Percentiles rank a stretch among this genome's conserved stretches.
Evolutionary conservation across 1,140 invertebrate genomes (phyloP).

Genomic region (Ceratitis capitata): DNA sequence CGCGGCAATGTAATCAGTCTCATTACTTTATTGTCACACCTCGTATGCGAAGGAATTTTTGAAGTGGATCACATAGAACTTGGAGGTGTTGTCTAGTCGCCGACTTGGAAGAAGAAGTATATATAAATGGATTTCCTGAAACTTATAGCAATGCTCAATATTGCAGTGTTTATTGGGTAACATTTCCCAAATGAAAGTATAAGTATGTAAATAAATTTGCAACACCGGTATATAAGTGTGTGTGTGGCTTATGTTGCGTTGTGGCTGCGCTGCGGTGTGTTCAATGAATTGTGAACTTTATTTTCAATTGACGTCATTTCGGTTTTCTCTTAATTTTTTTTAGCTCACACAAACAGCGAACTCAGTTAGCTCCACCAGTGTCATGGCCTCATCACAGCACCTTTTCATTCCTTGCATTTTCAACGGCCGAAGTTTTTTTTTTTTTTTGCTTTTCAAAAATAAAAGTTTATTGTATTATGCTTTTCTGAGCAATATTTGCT

Average conservation of each 20-base stretch:
- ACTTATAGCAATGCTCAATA: too few relatives aligned
- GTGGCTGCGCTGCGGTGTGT: conserved; percentile 36
- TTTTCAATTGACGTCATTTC: conserved; percentile 46
- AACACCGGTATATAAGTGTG: not conserved
- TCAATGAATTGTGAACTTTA: conserved; percentile 46
- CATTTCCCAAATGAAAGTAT: not conserved
- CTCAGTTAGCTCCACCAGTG: not conserved
- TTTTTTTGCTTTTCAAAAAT: not conserved
- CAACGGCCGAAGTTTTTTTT: not conserved
- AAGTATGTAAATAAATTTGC: not conserved
- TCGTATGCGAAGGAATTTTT: too few relatives aligned
- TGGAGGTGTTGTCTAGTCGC: too few relatives aligned
- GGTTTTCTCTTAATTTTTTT: conserved; percentile 34
- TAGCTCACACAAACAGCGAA: not conserved
- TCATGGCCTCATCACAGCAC: not conserved
- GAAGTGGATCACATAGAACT: too few relatives aligned
- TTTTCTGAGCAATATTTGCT: too few relatives aligned
- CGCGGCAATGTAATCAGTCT: too few relatives aligned
- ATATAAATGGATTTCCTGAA: too few relatives aligned
- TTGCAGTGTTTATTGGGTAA: not conserved
- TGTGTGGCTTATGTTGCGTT: not conserved
- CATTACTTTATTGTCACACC: too few relatives aligned
- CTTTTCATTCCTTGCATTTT: not conserved
- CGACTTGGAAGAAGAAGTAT: too few relatives aligned
- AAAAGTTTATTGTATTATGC: not conserved